Evolutionary conservation across 2,113 vertebrate species (phyloP).

Genomic region (Hemiprocne comata): DNA sequence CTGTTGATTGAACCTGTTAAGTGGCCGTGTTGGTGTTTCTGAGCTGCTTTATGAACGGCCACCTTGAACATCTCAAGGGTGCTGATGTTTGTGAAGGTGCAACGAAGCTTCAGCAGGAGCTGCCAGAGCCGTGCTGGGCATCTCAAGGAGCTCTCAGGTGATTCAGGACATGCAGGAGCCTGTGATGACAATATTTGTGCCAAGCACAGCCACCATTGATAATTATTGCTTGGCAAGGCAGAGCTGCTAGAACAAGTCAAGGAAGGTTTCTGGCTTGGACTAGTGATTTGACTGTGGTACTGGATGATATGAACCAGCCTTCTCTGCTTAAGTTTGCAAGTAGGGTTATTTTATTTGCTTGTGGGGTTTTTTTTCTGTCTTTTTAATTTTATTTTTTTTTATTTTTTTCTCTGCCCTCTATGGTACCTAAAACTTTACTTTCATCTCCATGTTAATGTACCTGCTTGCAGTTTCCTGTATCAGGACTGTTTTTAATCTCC

Average conservation of each 20-base stretch:
- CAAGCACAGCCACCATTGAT: background rate
- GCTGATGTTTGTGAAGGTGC: background rate
- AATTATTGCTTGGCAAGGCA: background rate
- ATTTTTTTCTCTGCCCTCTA: background rate
- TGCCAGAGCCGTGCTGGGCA: background rate
- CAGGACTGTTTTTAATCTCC: background rate
- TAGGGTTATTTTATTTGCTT: background rate
- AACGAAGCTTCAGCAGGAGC: background rate
- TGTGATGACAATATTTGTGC: background rate
- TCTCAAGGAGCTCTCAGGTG: accelerated
- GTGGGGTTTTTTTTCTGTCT: no score
- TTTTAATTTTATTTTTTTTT: background rate
- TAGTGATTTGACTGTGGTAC: background rate
- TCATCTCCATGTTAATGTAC: background rate
- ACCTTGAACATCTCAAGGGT: background rate
- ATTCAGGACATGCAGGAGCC: background rate
- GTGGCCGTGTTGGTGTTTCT: accelerated
- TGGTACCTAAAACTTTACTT: background rate
- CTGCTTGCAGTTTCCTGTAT: background rate
- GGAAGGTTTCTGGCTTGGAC: background rate
- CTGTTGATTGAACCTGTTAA: background rate
- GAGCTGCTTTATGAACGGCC: background rate
- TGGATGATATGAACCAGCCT: background rate
- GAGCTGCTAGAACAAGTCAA: background rate
- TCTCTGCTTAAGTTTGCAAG: background rate